Conservation (phyloP, 2,113 vertebrate species). For the Hyperoodon ampullatus region DNA sequence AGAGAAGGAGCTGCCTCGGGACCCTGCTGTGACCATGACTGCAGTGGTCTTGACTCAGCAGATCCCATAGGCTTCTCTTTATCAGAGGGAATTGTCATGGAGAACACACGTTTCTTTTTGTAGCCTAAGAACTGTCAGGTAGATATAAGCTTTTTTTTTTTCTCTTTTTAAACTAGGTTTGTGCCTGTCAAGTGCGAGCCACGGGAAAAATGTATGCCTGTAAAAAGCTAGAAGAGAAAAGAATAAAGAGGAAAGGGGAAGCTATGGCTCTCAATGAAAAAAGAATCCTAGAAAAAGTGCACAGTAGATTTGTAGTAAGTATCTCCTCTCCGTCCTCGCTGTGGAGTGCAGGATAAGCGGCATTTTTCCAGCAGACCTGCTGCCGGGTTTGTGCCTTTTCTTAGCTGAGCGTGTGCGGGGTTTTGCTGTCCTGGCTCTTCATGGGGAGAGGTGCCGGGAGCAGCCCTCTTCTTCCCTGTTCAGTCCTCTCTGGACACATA, state of each 20-base stretch:
- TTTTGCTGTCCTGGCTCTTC: too few species aligned
- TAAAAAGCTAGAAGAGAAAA: constrained; percentile 96
- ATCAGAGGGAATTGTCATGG: rapidly evolving
- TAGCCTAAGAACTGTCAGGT: not conserved
- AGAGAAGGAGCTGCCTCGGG: rapidly evolving
- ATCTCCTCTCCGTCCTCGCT: constrained; percentile 53
- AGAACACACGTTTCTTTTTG: not conserved
- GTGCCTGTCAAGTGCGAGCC: constrained; percentile 95
- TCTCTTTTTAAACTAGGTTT: constrained; percentile 87
- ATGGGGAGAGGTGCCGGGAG: rapidly evolving
- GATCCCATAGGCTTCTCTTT: rapidly evolving
- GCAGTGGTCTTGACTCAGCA: not conserved
- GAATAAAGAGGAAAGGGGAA: constrained; percentile 96
- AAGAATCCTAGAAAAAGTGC: constrained; percentile 94
- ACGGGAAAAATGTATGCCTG: constrained; percentile 98
- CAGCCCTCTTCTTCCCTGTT: not conserved
- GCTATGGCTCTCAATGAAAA: constrained; percentile 96
- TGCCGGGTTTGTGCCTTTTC: too few species aligned
- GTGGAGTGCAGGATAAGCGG: rapidly evolving
- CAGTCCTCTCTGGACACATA: not conserved
- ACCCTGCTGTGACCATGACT: rapidly evolving
- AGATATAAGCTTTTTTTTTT: not conserved
- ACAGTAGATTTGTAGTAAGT: constrained; percentile 97
- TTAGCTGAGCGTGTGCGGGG: not conserved
- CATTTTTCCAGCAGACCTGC: rapidly evolving